Percentiles rank a stretch among this genome's conserved stretches.
Conservation (phyloP, 2,113 vertebrate species). For the Sporophila hypoxantha region DNA sequence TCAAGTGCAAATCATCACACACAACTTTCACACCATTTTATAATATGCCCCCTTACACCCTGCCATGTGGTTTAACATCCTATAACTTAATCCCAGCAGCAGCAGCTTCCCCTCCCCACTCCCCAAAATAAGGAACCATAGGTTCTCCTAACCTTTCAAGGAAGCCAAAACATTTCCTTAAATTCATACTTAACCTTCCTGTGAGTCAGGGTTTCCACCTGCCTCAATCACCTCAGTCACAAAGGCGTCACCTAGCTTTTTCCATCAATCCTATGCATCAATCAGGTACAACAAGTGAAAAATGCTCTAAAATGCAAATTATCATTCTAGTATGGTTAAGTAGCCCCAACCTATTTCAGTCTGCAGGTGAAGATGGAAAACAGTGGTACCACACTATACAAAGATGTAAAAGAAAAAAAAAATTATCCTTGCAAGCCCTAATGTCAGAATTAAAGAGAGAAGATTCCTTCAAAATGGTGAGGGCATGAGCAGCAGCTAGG, state of each 20-base stretch:
- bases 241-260: neutral
- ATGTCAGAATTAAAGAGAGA: neutral
- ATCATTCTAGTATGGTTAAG: neutral
- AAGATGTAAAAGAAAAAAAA: neutral
- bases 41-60: neutral
- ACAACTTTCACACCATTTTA: neutral
- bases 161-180: neutral
- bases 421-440: neutral
- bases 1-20: neutral
- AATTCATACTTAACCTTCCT: neutral
- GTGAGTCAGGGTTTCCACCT: neutral
- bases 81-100: neutral
- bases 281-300: neutral
- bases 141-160: neutral
- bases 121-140: neutral
- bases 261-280: neutral
- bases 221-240: neutral
- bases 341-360: neutral
- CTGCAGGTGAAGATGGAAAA: neutral
- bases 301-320: neutral
- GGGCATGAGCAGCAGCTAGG: neutral
- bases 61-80: fast-evolving
- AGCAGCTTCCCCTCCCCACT: neutral
- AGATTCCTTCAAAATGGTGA: neutral
- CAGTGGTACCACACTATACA: neutral